These are phyloP conservation scores for Patella vulgata DNA, from an alignment of 1,140 invertebrate species.

Conservation along the genomic window DNA sequence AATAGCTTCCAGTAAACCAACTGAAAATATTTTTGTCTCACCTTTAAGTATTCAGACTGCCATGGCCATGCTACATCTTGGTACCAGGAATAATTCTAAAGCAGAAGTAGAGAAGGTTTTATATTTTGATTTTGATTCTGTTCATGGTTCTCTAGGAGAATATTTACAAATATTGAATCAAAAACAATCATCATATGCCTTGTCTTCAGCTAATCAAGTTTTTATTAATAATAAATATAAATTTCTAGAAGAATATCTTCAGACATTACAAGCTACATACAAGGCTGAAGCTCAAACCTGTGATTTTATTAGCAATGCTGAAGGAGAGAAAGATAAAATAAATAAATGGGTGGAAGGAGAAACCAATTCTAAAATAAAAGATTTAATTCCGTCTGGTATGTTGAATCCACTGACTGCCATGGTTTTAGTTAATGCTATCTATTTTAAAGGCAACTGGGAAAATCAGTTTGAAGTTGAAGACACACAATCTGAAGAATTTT, in stretches of 20 bases:
- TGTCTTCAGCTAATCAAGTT: slow-evolving; percentile 23
- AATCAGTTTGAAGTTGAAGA: slow-evolving; percentile 72
- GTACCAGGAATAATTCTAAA: slow-evolving; percentile 75
- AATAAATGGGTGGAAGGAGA: slow-evolving; percentile 76
- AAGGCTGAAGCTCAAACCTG: slow-evolving; percentile 5
- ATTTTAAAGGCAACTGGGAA: slow-evolving; percentile 82
- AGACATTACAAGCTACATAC: slow-evolving; percentile 19
- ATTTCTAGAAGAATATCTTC: slow-evolving; percentile 16
- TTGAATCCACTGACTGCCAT: slow-evolving; percentile 71
- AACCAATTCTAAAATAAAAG: slow-evolving; percentile 74
- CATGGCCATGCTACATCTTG: slow-evolving; percentile 75
- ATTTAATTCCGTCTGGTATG: slow-evolving; percentile 69
- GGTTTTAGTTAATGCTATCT: slow-evolving; percentile 80
- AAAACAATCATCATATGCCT: background rate
- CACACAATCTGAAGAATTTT: slow-evolving; percentile 68
- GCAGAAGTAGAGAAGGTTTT: slow-evolving; percentile 69
- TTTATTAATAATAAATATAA: slow-evolving; percentile 14
- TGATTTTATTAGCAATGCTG: slow-evolving; percentile 20
- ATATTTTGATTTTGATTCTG: no score
- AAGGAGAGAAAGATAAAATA: slow-evolving; percentile 66
- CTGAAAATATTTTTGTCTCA: slow-evolving; percentile 73
- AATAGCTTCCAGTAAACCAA: background rate
- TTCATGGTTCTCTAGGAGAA: no score
- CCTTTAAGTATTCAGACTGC: slow-evolving; percentile 75
- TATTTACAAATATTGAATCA: slow-evolving; percentile 25